These are phyloP conservation scores for Dromas ardeola DNA, from an alignment of 2,113 vertebrate genomes.

Conservation along the genomic window DNA sequence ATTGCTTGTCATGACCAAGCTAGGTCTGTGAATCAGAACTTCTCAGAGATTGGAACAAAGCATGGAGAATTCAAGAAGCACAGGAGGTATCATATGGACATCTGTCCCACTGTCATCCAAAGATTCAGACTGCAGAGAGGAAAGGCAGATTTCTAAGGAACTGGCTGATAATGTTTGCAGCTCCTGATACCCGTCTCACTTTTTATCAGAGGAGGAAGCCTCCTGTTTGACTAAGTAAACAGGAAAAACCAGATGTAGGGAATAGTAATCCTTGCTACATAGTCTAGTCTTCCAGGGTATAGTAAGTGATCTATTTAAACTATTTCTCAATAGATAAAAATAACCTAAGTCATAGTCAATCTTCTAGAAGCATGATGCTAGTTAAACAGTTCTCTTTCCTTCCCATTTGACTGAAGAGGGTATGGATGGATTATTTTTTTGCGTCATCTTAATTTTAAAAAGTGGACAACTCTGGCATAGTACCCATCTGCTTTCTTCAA, in stretches of 20 bases:
- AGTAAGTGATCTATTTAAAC: not conserved
- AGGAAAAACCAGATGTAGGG: not conserved
- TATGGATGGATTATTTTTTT: not conserved
- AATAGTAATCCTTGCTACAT: not conserved
- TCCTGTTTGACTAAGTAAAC: not conserved
- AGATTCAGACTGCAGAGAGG: not conserved
- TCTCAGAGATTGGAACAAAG: not conserved
- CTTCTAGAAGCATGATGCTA: not conserved
- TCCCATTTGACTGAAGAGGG: not conserved
- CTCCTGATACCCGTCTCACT: not conserved
- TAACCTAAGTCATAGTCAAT: not conserved
- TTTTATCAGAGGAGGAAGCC: not conserved
- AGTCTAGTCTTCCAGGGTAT: not conserved
- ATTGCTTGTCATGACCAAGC: not conserved
- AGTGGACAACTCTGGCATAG: not conserved
- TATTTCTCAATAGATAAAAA: not conserved
- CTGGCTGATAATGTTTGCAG: not conserved
- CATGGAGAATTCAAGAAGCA: not conserved
- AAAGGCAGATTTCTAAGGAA: not conserved
- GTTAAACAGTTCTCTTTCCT: slow-evolving; percentile 6
- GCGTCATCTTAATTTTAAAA: not conserved
- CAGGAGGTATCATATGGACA: not conserved
- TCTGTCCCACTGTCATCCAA: not conserved
- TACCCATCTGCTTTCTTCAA: not conserved
- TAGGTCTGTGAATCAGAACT: not conserved